These are phyloP conservation scores for Paracyclopina nana DNA, from an alignment of 1,140 invertebrate species.

Conservation along the genomic window DNA sequence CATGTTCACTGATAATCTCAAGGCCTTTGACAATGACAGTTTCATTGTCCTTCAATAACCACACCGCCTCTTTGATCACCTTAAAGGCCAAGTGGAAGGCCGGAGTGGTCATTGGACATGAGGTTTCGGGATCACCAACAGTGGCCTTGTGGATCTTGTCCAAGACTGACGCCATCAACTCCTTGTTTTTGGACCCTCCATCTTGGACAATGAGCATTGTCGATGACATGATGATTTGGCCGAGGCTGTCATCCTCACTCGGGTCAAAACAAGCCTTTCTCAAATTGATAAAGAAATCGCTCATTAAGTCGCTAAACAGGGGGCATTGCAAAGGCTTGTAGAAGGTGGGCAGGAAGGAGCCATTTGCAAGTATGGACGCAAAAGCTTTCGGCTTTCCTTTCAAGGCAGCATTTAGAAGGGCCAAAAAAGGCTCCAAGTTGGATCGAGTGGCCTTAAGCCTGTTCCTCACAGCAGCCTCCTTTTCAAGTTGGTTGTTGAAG, in stretches of 20 bases:
- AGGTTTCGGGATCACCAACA: slow-evolving; percentile 22
- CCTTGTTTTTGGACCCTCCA: background rate
- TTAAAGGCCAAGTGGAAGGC: slow-evolving; percentile 15
- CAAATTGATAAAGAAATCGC: too few species aligned
- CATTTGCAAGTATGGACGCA: too few species aligned
- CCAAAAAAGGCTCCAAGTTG: slow-evolving; percentile 7
- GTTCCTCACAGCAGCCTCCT: slow-evolving; percentile 54
- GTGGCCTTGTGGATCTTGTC: background rate
- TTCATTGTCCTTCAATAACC: slow-evolving; percentile 4
- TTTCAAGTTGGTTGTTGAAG: slow-evolving; percentile 61
- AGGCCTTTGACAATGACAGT: slow-evolving; percentile 4
- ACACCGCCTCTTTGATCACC: slow-evolving; percentile 11
- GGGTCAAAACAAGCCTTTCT: background rate
- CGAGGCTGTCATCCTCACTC: background rate
- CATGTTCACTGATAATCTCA: slow-evolving; percentile 6
- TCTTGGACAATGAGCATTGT: background rate
- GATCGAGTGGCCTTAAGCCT: slow-evolving; percentile 30
- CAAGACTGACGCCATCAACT: background rate
- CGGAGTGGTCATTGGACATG: slow-evolving; percentile 24
- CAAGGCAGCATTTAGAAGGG: slow-evolving; percentile 17
- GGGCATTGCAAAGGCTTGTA: too few species aligned
- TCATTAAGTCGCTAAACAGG: too few species aligned
- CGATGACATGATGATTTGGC: background rate
- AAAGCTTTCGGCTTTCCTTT: slow-evolving; percentile 38
- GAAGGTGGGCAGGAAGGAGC: too few species aligned